A percentile compares a stretch with the other conserved stretches of the same genome.
phyloP scores from a whole-genome alignment of 1,140 invertebrate genomes.

The Pseudomyrmex cubaensis region DNA sequence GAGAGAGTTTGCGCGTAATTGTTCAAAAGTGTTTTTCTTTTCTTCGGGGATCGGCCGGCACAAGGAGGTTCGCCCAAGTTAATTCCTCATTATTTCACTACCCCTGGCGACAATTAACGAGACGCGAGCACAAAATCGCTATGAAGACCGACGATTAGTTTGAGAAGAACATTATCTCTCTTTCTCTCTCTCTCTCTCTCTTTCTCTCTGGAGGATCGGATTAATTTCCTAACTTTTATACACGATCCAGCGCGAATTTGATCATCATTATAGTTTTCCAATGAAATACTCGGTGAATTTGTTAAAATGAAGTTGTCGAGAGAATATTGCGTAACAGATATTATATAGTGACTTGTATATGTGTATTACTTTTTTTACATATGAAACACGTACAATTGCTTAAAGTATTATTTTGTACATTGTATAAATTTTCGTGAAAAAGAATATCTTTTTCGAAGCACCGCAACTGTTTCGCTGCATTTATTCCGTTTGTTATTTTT shows the following conservation, averaged over 20 bases:
- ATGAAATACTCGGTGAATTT: not conserved
- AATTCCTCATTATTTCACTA: conserved; percentile 74
- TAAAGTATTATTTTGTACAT: no score
- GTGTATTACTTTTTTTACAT: no score
- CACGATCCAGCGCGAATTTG: not conserved
- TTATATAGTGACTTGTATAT: no score
- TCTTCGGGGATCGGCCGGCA: conserved; percentile 38
- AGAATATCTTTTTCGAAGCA: not conserved
- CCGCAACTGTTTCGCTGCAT: not conserved
- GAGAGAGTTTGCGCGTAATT: conserved; percentile 52
- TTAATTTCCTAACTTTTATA: conserved; percentile 56
- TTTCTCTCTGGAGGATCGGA: not conserved
- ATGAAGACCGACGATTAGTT: conserved; percentile 54
- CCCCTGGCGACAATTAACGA: conserved; percentile 70
- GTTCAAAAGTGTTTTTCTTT: conserved; percentile 60
- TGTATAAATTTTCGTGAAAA: not conserved
- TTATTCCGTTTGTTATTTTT: conserved; percentile 8
- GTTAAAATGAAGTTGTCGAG: no score
- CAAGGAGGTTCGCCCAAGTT: conserved; percentile 56
- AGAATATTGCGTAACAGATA: no score
- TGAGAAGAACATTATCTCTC: conserved; percentile 1
- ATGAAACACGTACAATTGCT: no score
- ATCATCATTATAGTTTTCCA: not conserved
- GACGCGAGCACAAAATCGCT: conserved; percentile 48
- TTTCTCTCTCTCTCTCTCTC: no score